These are phyloP conservation scores for Strigamia transsilvanica DNA, from an alignment of 2,888 invertebrate genomes.

Conservation along the genomic window DNA sequence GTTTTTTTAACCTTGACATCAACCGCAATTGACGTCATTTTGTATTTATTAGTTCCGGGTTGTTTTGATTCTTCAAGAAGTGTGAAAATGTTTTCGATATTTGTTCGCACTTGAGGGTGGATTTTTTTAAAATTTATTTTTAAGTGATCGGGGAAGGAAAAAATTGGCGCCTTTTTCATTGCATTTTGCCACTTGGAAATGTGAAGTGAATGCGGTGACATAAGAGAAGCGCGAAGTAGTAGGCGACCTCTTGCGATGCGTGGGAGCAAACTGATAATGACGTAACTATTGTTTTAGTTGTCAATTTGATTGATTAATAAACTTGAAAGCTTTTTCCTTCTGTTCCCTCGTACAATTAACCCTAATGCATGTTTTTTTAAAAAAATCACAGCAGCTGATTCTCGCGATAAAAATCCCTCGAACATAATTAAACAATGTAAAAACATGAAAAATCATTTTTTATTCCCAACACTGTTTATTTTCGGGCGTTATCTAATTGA, in stretches of 20 bases:
- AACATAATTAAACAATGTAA: too few relatives aligned
- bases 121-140: neutral
- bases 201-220: neutral
- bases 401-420: neutral
- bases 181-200: neutral
- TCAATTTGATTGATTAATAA: conserved; percentile 32
- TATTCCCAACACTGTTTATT: neutral
- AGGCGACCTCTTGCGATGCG: conserved; percentile 23
- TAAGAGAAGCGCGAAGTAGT: neutral
- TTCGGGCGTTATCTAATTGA: neutral
- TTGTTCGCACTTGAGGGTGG: neutral
- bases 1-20: conserved; percentile 11
- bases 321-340: conserved; percentile 1
- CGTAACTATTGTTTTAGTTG: conserved; percentile 40
- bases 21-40: conserved; percentile 12
- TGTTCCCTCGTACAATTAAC: neutral
- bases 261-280: conserved; percentile 1
- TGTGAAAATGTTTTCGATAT: neutral
- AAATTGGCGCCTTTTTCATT: neutral
- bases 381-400: conserved; percentile 7
- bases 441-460: neutral
- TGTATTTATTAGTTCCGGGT: conserved; percentile 13
- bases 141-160: neutral
- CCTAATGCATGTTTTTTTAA: neutral
- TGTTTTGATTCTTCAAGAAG: neutral